These are phyloP conservation scores for Asbolus verrucosus DNA, from an alignment of 1,140 invertebrate species.

Conservation along the genomic window DNA sequence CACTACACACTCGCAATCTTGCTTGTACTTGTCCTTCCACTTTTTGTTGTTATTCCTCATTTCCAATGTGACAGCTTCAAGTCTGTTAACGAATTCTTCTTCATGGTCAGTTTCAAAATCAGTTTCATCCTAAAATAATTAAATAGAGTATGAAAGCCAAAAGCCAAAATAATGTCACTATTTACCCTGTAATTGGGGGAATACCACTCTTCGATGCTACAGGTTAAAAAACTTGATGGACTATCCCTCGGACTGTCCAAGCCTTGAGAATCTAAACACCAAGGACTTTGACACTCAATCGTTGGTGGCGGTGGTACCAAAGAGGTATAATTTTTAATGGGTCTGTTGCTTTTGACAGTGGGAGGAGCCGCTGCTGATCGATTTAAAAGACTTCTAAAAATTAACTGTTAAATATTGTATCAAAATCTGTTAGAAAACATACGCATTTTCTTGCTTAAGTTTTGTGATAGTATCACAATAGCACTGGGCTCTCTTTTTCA, in stretches of 20 bases:
- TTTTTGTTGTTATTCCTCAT: constrained; percentile 29
- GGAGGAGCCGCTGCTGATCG: no score
- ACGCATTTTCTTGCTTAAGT: constrained; percentile 19
- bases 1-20: constrained; percentile 36
- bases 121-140: constrained; percentile 21
- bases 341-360: not conserved
- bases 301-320: not conserved
- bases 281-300: constrained; percentile 7
- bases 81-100: constrained; percentile 31
- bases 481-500: not conserved
- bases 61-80: constrained; percentile 27
- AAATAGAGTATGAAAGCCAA: no score
- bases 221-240: constrained; percentile 21
- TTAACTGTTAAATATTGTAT: no score
- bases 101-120: constrained; percentile 6
- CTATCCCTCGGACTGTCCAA: not conserved
- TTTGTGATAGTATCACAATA: constrained; percentile 13
- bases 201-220: constrained; percentile 37
- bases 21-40: constrained; percentile 36
- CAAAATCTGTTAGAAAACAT: no score
- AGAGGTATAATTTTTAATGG: not conserved
- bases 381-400: no score
- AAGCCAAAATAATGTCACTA: not conserved
- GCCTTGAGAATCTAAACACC: constrained; percentile 4
- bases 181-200: constrained; percentile 38